These are phyloP conservation scores for Pluvialis apricaria DNA, from an alignment of 2,113 vertebrate species.

Conservation along the genomic window DNA sequence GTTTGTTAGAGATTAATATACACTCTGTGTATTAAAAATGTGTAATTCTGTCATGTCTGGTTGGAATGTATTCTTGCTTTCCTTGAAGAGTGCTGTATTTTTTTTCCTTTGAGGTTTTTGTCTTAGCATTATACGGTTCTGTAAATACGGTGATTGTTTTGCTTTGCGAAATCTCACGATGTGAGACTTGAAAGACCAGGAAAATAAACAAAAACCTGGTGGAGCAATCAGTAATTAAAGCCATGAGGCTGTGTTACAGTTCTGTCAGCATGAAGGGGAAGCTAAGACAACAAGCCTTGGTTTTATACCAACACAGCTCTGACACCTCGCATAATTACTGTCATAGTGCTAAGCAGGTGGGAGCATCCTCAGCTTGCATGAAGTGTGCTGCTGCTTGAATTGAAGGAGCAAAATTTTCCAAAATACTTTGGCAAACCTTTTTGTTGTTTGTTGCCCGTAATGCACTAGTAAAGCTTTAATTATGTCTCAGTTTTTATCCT, in stretches of 20 bases:
- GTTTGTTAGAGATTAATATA: too few relatives aligned
- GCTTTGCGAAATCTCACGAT: conserved; percentile 31
- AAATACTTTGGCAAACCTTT: background rate
- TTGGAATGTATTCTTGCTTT: background rate
- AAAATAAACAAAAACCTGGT: background rate
- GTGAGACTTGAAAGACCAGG: background rate
- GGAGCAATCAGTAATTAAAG: conserved; percentile 3
- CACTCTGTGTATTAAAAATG: too few relatives aligned
- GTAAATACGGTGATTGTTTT: conserved; percentile 27
- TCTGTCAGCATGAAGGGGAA: background rate
- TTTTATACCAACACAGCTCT: background rate
- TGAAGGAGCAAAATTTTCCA: background rate
- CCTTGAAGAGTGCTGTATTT: background rate
- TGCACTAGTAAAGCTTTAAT: background rate
- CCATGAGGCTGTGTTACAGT: background rate
- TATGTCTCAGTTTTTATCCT: background rate
- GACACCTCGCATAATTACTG: background rate
- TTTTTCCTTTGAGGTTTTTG: background rate
- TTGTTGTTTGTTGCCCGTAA: background rate
- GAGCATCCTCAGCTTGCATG: background rate
- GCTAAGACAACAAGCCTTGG: background rate
- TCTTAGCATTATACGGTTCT: background rate
- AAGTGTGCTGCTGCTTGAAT: background rate
- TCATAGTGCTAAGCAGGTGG: background rate
- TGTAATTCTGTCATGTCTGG: too few relatives aligned